These are phyloP conservation scores for Meles meles DNA, from an alignment of 2,113 vertebrate species.

Conservation along the genomic window DNA sequence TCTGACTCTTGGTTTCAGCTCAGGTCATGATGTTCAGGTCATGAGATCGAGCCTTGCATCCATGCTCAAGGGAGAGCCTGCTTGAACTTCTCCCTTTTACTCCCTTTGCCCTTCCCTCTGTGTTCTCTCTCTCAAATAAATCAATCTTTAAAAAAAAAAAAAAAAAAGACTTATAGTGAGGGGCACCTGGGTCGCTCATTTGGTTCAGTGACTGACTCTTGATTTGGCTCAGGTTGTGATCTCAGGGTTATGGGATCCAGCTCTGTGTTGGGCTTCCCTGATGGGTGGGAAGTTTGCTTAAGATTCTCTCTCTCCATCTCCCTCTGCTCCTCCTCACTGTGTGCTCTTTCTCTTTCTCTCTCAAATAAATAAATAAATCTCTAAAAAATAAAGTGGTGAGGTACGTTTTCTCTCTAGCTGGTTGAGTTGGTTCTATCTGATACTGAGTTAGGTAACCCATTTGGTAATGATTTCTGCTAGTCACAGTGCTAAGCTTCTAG, in stretches of 20 bases:
- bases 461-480: constrained; percentile 32
- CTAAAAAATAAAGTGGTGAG: neutral
- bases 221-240: neutral
- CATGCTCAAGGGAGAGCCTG: neutral
- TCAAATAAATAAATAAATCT: neutral
- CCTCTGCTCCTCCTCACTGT: neutral
- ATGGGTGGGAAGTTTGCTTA: neutral
- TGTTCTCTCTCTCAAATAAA: neutral
- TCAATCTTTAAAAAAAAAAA: neutral
- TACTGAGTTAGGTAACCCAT: neutral
- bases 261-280: neutral
- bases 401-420: neutral
- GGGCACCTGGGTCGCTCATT: neutral
- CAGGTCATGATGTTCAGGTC: neutral
- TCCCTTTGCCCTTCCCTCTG: neutral
- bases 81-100: neutral
- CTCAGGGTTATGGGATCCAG: neutral
- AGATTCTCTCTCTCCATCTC: neutral
- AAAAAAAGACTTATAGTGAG: neutral
- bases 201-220: neutral
- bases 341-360: neutral
- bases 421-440: neutral
- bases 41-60: neutral
- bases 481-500: neutral
- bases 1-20: neutral